Percentiles rank a stretch among this genome's conserved stretches.
Conservation (phyloP, 2,113 vertebrate species). For the Notothenia coriiceps region DNA sequence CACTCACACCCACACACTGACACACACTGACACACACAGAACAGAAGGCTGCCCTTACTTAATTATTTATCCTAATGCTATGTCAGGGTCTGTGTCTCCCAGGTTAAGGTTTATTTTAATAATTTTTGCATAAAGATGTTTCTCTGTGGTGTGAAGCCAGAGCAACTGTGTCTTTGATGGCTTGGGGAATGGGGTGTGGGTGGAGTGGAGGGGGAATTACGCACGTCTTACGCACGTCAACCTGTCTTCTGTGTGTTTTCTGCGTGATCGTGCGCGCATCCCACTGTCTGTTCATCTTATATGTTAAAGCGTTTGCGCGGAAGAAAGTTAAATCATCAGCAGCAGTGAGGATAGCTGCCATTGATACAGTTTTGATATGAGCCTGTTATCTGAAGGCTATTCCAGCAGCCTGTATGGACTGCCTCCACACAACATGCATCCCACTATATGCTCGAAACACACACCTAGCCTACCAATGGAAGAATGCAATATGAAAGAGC, state of each 20-base stretch:
- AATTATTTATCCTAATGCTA: constrained; percentile 57
- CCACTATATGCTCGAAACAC: constrained; percentile 40
- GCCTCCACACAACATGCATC: constrained; percentile 53
- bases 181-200: constrained; percentile 30
- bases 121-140: constrained; percentile 66
- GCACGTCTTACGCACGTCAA: constrained; percentile 75
- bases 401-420: neutral
- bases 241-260: constrained; percentile 65
- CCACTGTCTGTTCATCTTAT: constrained; percentile 22
- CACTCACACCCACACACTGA: constrained; percentile 16
- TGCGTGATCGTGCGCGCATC: constrained; percentile 55
- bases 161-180: constrained; percentile 66
- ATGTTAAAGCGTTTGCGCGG: constrained; percentile 19
- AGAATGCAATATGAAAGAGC: constrained; percentile 45
- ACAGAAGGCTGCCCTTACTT: constrained; percentile 47
- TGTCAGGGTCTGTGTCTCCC: constrained; percentile 53
- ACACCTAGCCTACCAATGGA: constrained; percentile 19
- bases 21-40: constrained; percentile 36
- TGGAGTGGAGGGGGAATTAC: constrained; percentile 61
- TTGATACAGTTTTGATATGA: constrained; percentile 25
- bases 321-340: constrained; percentile 56
- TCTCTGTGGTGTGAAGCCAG: constrained; percentile 53
- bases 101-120: neutral
- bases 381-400: constrained; percentile 19
- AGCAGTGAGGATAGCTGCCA: constrained; percentile 24